Percentiles rank a stretch among this genome's conserved stretches.
Evolutionary conservation across 2,797 vertebrate species (phyloP).

Genomic region (Onychomys torridus): DNA sequence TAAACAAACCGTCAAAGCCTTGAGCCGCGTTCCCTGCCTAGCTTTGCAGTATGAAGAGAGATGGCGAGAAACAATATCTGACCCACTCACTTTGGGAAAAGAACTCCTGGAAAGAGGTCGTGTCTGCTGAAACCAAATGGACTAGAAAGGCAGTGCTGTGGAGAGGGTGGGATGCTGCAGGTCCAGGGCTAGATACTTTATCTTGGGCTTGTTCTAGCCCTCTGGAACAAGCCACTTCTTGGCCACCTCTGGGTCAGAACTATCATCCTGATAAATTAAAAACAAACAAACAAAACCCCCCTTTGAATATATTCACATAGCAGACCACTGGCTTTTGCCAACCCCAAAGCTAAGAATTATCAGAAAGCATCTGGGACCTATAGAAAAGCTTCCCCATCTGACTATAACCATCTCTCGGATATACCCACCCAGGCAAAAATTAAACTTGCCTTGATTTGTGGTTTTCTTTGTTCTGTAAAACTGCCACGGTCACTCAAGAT

Average conservation of each 20-base stretch:
- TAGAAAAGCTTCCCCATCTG: too few relatives aligned
- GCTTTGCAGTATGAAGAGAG: not conserved
- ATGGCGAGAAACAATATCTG: not conserved
- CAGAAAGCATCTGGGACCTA: not conserved
- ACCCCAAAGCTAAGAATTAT: not conserved
- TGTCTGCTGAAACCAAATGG: not conserved
- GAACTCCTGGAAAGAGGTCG: not conserved
- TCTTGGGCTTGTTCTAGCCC: not conserved
- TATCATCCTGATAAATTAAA: not conserved
- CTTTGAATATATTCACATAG: not conserved
- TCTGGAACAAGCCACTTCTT: not conserved
- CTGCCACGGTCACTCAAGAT: not conserved
- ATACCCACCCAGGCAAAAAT: not conserved
- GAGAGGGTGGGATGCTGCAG: not conserved
- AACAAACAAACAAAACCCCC: not conserved
- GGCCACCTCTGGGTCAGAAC: not conserved
- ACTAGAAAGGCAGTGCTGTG: too few relatives aligned
- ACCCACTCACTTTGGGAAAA: accelerated
- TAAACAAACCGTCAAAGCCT: not conserved
- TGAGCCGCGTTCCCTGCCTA: not conserved
- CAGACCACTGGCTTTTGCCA: too few relatives aligned
- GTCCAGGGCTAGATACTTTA: not conserved
- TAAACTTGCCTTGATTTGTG: not conserved
- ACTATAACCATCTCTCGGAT: too few relatives aligned
- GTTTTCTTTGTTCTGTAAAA: not conserved